Evolutionary conservation across 2,797 vertebrate genomes (phyloP), one percentile per base, ranked within the genome.

Genomic region (Lutjanus campechanus): DNA sequence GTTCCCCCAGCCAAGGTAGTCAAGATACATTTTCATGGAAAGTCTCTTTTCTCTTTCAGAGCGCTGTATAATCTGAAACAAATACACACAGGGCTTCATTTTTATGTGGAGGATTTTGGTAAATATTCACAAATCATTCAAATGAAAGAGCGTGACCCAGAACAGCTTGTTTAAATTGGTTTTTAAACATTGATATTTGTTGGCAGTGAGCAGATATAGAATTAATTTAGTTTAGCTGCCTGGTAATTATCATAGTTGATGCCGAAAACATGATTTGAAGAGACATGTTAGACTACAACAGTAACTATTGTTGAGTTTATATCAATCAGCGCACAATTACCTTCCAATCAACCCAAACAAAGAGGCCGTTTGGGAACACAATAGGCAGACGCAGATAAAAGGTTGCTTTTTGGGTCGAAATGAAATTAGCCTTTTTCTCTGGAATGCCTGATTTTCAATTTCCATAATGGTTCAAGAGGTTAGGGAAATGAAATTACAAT

Each of bases 401-500:
- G 51, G 69, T 60, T 64, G 54, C 49, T 55, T 82, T 80, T 77
- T 59, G 43, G 55, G 55, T 46, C 0, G 1, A 79, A 85, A 73
- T 81, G 4, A 88, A 81, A 88, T 79, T 22, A 64, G 43, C 64
- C 47, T 87, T 85, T 85, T 84, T 68, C 68, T 74, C 41, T 71
- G 60, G 8, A 89, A 82, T 72, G 74, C n/a, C 47, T 41, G 19
- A 44, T 81, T 85, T 85, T 86, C 56, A 75, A 76, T 89, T 82
- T 85, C 50, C 66, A 65, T 64, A 68, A 78, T 55, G 67, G 63
- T 89, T 85, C 60, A 74, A 73, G 86, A 77, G 83, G 77, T 73
- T 73, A 62, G 25, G 47, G 64, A 89, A 92, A 90, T 87, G 6
- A 83, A 90, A 93, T 85, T 68, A 86, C 25, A 87, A 79, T 84